These are phyloP conservation scores for Schrankia costaestrigalis DNA, from an alignment of 2,888 invertebrate genomes.

Conservation along the genomic window DNA sequence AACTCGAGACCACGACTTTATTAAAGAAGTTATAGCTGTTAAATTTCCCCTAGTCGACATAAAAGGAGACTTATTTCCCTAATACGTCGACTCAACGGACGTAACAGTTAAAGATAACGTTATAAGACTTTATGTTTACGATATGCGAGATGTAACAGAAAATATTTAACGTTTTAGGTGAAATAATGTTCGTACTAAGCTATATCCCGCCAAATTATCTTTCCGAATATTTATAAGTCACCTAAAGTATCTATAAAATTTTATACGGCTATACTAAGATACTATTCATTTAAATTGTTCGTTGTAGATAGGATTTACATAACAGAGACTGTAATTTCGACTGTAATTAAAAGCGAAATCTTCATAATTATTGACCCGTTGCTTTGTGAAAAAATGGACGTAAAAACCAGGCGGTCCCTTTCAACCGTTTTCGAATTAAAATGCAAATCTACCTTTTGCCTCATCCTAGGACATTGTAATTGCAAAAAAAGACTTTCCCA, in stretches of 20 bases:
- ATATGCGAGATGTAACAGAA: slow-evolving; percentile 38
- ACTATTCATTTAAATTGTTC: slow-evolving; percentile 10
- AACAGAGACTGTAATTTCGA: slow-evolving; percentile 11
- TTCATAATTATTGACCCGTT: slow-evolving; percentile 26
- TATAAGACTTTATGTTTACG: slow-evolving; percentile 54
- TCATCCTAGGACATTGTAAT: slow-evolving; percentile 50
- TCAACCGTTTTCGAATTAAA: slow-evolving; percentile 55
- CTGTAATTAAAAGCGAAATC: slow-evolving; percentile 28
- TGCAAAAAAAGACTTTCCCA: slow-evolving; percentile 47
- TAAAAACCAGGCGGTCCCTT: slow-evolving; percentile 35
- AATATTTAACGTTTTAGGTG: slow-evolving; percentile 31
- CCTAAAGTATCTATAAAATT: slow-evolving; percentile 21
- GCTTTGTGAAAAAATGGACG: slow-evolving; percentile 18
- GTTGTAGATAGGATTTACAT: slow-evolving; percentile 12
- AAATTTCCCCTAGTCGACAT: slow-evolving; percentile 53
- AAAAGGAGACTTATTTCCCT: slow-evolving; percentile 62
- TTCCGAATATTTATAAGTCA: slow-evolving; percentile 22
- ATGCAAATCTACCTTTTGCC: slow-evolving; percentile 67
- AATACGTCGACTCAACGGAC: slow-evolving; percentile 51
- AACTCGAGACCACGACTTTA: slow-evolving; percentile 30
- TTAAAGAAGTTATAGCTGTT: slow-evolving; percentile 46
- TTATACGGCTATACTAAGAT: slow-evolving; percentile 14
- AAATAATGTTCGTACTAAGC: slow-evolving; percentile 19
- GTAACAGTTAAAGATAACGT: slow-evolving; percentile 44
- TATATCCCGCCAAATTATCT: slow-evolving; percentile 17